Evolutionary conservation across 2,888 invertebrate species (phyloP), one percentile per base, ranked within the genome.

Genomic region (Drosophila pegasa): DNA sequence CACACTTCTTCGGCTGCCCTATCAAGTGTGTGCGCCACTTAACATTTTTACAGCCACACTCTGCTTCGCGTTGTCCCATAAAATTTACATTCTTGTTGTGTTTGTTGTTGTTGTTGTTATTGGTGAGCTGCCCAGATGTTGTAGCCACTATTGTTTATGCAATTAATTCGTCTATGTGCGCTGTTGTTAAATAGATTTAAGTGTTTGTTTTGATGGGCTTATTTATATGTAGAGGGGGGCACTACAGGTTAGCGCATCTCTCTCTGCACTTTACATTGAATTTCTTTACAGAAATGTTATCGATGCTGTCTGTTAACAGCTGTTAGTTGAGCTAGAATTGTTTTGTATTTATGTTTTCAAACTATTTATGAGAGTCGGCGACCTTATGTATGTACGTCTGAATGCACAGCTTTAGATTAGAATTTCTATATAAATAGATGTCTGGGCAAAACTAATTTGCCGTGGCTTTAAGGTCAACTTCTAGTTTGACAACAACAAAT

Each of bases 381-480:
- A 58, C 72, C 77, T 76, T 59, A 52, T 18, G 20, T 59, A 52
- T 18, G 20, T 29, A n/a, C 14, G 20, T 31, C 10, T 57, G 16
- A 55, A 52, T 63, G 43, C 50, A 20, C 7, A 51, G 14, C 38
- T 50, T 50, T 45, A 60, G 67, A 63, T 57, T 60, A 31, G 35
- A 68, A 55, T 48, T 38, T 43, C 16, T 16, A 10, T 54, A 48
- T 29, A 54, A 20, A 47, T 47, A 27, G 20, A 54, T 72, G 62
- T 80, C 67, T 82, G 59, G 59, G 81, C 68, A 84, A 71, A 64
- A 25, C 45, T 59, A 71, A 84, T 66, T 62, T 38, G 22, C n/a
- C 22, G 29, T 48, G 50, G 10, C n/a, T 64, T 55, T 74, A 87
- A 79, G 82, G 88, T 70, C 75, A 85, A 69, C 80, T 80, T 87